These are phyloP conservation scores for Corythaeola cristata DNA, from an alignment of 2,113 vertebrate genomes.

Conservation along the genomic window DNA sequence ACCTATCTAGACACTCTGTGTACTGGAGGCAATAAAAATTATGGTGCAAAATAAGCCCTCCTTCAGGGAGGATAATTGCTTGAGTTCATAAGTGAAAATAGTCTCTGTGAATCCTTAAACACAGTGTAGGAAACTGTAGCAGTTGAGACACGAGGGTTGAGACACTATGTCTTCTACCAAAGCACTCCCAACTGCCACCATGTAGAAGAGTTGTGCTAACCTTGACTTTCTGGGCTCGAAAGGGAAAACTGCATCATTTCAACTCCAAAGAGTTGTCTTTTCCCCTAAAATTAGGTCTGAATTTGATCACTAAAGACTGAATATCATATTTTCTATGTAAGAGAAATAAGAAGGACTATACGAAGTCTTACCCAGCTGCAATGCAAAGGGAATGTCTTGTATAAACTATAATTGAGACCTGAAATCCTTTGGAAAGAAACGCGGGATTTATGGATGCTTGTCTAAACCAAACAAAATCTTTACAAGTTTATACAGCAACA, in stretches of 20 bases:
- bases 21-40: background rate
- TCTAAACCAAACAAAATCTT: background rate
- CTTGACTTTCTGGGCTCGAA: background rate
- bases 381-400: background rate
- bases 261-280: background rate
- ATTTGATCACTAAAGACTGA: background rate
- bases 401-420: background rate
- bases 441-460: background rate
- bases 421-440: background rate
- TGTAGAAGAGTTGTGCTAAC: background rate
- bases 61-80: background rate
- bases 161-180: background rate
- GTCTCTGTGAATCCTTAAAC: background rate
- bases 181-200: background rate
- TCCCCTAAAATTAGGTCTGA: background rate
- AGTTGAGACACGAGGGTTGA: background rate
- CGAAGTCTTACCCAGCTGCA: background rate
- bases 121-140: background rate
- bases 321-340: background rate
- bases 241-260: background rate
- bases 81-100: background rate
- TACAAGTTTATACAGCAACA: background rate
- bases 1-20: background rate
- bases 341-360: background rate
- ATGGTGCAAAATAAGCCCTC: background rate